phyloP scores from a whole-genome alignment of 2,888 invertebrate species.

The Aproaerema taeniolella region DNA sequence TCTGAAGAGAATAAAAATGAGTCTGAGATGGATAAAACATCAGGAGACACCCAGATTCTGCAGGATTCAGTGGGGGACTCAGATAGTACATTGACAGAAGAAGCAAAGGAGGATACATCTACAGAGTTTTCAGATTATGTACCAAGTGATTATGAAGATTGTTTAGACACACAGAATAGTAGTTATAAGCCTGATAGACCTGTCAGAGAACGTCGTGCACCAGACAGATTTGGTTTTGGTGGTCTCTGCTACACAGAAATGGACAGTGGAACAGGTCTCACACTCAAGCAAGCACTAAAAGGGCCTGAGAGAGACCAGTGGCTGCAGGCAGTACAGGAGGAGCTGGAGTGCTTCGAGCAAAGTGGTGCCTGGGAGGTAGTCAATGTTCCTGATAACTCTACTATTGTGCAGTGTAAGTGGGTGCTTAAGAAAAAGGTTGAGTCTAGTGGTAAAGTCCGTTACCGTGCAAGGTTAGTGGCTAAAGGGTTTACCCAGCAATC shows the following conservation, averaged over 20 bases:
- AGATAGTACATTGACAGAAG: conserved; percentile 1
- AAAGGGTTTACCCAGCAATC: conserved; percentile 16
- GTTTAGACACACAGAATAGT: conserved; percentile 3
- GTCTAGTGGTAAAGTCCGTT: conserved; percentile 9
- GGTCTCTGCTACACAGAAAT: conserved; percentile 3
- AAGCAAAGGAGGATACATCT: conserved; percentile 1
- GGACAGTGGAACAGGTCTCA: not conserved
- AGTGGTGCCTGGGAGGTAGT: conserved; percentile 13
- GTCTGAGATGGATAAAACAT: conserved; percentile 2
- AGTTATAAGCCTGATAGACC: conserved; percentile 3
- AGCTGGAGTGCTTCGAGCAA: conserved; percentile 13
- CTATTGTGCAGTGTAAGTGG: conserved; percentile 17
- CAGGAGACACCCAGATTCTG: conserved; percentile 2
- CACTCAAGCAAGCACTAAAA: conserved; percentile 5
- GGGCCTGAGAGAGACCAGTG: conserved; percentile 14
- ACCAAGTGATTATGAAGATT: conserved; percentile 4
- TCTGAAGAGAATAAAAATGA: not conserved
- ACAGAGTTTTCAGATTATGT: conserved; percentile 1
- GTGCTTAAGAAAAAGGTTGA: conserved; percentile 15
- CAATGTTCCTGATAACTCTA: conserved; percentile 7
- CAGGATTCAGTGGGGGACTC: conserved; percentile 3
- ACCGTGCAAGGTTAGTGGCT: conserved; percentile 13
- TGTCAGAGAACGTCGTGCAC: conserved; percentile 4
- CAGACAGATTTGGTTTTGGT: conserved; percentile 3
- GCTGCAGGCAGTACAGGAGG: conserved; percentile 12